Conservation (phyloP, 2,113 vertebrate genomes). For the Notothenia rossii region DNA sequence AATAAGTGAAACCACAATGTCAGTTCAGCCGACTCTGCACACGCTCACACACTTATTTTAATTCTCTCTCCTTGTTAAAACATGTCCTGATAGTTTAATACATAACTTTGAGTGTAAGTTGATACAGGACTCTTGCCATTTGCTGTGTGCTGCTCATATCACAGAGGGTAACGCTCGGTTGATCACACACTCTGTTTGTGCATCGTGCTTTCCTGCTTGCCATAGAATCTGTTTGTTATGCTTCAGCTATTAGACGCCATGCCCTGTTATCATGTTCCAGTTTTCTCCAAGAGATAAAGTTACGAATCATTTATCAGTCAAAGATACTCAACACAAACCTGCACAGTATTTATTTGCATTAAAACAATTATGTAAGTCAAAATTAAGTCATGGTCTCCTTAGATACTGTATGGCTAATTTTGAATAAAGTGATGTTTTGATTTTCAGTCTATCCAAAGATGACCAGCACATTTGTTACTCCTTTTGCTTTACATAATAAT, state of each 20-base stretch:
- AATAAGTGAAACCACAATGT: constrained; percentile 54
- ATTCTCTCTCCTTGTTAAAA: constrained; percentile 41
- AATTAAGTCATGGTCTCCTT: not conserved
- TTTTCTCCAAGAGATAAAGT: constrained; percentile 13
- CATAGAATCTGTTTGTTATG: constrained; percentile 61
- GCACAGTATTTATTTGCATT: not conserved
- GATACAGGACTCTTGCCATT: constrained; percentile 50
- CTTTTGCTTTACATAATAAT: constrained; percentile 34
- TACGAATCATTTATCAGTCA: not conserved
- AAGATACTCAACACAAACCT: constrained; percentile 4
- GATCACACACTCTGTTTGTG: constrained; percentile 62
- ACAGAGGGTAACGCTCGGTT: constrained; percentile 32
- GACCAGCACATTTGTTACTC: constrained; percentile 83
- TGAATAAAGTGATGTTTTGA: constrained; percentile 13
- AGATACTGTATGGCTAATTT: not conserved
- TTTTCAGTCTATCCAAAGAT: constrained; percentile 23
- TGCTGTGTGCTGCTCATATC: constrained; percentile 35
- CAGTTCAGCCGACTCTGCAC: constrained; percentile 11
- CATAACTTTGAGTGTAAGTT: constrained; percentile 42
- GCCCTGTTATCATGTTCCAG: constrained; percentile 30
- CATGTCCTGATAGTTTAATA: constrained; percentile 47
- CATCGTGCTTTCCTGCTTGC: constrained; percentile 54
- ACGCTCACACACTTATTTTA: constrained; percentile 17
- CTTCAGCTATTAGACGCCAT: constrained; percentile 57
- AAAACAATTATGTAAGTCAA: not conserved